These are phyloP conservation scores for Lordiphosa clarofinis DNA, from an alignment of 1,140 invertebrate genomes.

Conservation along the genomic window DNA sequence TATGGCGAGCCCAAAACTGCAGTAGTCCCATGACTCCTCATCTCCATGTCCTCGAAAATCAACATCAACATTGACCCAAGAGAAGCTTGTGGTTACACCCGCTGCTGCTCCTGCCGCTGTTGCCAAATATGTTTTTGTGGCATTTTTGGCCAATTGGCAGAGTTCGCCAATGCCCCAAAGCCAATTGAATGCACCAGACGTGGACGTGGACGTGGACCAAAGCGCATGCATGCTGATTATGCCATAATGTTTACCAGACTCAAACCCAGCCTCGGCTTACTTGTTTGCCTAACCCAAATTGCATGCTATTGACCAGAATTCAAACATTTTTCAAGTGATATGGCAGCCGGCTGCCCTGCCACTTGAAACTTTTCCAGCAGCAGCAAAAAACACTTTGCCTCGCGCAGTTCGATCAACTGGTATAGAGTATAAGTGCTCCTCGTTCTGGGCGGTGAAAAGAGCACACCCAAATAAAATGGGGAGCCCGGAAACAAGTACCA, in stretches of 20 bases:
- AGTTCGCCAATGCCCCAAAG: slow-evolving; percentile 39
- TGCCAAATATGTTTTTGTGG: slow-evolving; percentile 75
- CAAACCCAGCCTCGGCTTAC: slow-evolving; percentile 29
- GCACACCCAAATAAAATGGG: slow-evolving; percentile 10
- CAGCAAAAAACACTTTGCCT: slow-evolving; percentile 38
- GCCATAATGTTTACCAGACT: slow-evolving; percentile 63
- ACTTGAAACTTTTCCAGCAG: slow-evolving; percentile 55
- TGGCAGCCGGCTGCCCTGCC: slow-evolving; percentile 27
- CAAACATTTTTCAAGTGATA: slow-evolving; percentile 55
- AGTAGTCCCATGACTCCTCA: slow-evolving; percentile 1
- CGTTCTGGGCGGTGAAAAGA: slow-evolving; percentile 27
- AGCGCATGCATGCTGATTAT: slow-evolving; percentile 53
- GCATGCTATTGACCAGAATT: slow-evolving; percentile 68
- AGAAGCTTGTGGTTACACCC: slow-evolving; percentile 38
- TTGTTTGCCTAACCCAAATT: slow-evolving; percentile 74
- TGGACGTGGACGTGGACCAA: slow-evolving; percentile 15
- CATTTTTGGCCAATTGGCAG: slow-evolving; percentile 71
- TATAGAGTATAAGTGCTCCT: slow-evolving; percentile 3
- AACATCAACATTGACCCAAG: slow-evolving; percentile 67
- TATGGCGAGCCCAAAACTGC: slow-evolving; percentile 38
- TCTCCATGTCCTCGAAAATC: slow-evolving; percentile 50
- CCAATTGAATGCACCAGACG: slow-evolving; percentile 60
- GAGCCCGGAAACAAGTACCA: slow-evolving; percentile 6
- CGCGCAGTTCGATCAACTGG: slow-evolving; percentile 59
- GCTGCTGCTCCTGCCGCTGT: slow-evolving; percentile 12